These are phyloP conservation scores for Erpornis zantholeuca DNA, from an alignment of 2,113 vertebrate species.

Conservation along the genomic window DNA sequence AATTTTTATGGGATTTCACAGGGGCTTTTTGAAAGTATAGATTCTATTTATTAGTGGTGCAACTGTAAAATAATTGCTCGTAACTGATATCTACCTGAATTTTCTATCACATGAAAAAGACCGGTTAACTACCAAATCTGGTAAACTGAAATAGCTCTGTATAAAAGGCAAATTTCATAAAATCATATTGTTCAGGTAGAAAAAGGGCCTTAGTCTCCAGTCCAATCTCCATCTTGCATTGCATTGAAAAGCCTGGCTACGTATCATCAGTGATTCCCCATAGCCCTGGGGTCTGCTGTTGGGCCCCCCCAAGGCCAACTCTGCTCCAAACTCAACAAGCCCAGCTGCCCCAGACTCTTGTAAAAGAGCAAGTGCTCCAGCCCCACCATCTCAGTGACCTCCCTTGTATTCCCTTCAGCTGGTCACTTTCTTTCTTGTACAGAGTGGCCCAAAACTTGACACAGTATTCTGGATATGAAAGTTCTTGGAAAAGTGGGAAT, in stretches of 20 bases:
- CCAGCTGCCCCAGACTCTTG: neutral
- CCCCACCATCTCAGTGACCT: neutral
- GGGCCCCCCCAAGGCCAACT: fast-evolving
- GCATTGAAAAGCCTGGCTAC: neutral
- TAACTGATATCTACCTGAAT: neutral
- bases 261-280: neutral
- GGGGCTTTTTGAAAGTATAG: neutral
- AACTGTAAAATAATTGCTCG: neutral
- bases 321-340: neutral
- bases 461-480: neutral
- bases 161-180: neutral
- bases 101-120: neutral
- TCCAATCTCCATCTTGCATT: neutral
- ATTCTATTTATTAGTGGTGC: neutral
- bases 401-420: neutral
- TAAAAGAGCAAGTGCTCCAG: neutral
- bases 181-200: neutral
- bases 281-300: neutral
- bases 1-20: neutral
- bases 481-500: neutral
- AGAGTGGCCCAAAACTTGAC: neutral
- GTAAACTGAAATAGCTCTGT: neutral
- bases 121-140: neutral
- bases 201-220: neutral
- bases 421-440: neutral